Percentiles rank a stretch among this genome's conserved stretches.
These are phyloP conservation scores for Gorsachius goisagi DNA, from an alignment of 2,113 vertebrate genomes.

Conservation along the genomic window DNA sequence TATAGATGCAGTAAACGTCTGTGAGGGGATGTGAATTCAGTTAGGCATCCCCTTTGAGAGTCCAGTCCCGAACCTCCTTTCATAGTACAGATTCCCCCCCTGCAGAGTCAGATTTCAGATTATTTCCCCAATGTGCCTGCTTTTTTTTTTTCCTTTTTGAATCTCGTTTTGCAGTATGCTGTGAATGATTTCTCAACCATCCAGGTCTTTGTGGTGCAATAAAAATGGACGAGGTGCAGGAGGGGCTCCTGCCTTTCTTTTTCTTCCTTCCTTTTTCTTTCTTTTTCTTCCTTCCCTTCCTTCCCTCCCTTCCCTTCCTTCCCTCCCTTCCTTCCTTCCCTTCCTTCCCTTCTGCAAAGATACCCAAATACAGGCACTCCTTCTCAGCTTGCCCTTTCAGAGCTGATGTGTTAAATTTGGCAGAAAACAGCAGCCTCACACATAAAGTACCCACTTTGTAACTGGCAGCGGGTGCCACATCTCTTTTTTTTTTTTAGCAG, in stretches of 20 bases:
- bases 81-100: background rate
- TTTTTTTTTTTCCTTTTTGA: background rate
- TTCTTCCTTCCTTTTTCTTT: too few relatives aligned
- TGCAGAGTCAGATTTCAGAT: background rate
- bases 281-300: too few relatives aligned
- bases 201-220: background rate
- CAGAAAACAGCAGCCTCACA: constrained; percentile 9
- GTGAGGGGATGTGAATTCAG: background rate
- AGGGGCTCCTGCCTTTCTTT: background rate
- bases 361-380: constrained; percentile 22
- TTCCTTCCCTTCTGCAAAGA: background rate
- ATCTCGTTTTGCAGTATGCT: background rate
- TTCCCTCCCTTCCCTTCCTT: too few relatives aligned
- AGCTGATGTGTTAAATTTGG: background rate
- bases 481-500: background rate
- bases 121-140: background rate
- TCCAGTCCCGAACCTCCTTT: background rate
- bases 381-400: constrained; percentile 15
- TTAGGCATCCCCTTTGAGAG: background rate
- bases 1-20: background rate
- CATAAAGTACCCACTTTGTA: constrained; percentile 25
- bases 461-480: background rate
- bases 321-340: too few relatives aligned
- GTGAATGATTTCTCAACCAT: background rate
- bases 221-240: background rate